Conservation (phyloP, 2,113 vertebrate species). For the Prochilodus magdalenae region DNA sequence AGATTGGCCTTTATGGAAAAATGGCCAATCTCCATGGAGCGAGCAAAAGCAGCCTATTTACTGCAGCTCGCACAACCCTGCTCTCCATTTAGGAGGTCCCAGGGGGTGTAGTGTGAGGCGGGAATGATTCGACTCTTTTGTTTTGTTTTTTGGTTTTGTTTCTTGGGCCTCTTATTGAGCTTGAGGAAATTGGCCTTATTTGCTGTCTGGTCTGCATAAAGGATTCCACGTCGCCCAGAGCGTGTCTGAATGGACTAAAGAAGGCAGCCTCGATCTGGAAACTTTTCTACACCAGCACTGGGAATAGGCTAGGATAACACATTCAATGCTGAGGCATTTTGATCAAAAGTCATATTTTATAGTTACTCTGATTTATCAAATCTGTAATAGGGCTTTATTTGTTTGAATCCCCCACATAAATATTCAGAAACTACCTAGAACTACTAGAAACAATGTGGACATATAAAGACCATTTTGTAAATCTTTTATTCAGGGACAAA, state of each 20-base stretch:
- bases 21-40: conserved; percentile 8
- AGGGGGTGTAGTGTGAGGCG: conserved; percentile 49
- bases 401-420: no score
- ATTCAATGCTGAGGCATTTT: background rate
- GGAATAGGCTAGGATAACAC: background rate
- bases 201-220: conserved; percentile 29
- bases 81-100: conserved; percentile 67
- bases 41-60: conserved; percentile 50
- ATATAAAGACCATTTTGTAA: no score
- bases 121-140: conserved; percentile 38
- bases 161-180: conserved; percentile 29
- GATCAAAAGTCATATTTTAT: background rate
- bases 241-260: background rate
- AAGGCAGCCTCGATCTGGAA: background rate
- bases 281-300: background rate
- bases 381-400: no score
- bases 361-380: no score
- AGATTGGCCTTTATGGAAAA: conserved; percentile 68
- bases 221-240: background rate
- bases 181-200: conserved; percentile 54
- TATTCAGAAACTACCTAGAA: no score
- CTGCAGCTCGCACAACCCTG: conserved; percentile 58
- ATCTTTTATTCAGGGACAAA: no score
- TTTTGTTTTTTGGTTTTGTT: conserved; percentile 50
- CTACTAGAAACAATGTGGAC: no score